Evolutionary conservation across 2,888 invertebrate species (phyloP).

Genomic region (Cabera pusaria): DNA sequence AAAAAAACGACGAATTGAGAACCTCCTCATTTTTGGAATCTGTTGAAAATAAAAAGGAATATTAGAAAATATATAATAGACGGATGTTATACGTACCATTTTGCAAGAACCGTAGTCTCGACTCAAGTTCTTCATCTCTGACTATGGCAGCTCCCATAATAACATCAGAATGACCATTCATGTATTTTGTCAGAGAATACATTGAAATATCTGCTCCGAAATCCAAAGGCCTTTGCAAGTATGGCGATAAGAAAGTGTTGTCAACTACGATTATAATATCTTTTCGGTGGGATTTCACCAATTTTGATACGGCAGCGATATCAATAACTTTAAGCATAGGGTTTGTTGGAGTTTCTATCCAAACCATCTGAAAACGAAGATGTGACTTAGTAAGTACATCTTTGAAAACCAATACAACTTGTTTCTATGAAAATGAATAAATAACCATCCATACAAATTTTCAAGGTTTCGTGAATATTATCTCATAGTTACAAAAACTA

Average conservation of each 20-base stretch:
- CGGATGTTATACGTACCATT: conserved; percentile 89
- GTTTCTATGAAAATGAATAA: no score
- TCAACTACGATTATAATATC: conserved; percentile 91
- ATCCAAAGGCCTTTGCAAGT: conserved; percentile 94
- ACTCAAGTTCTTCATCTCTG: conserved; percentile 87
- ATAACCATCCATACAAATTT: no score
- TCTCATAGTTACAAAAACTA: no score
- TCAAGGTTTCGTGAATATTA: no score
- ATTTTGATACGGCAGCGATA: conserved; percentile 87
- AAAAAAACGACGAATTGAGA: no score
- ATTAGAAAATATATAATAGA: no score
- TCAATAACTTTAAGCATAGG: conserved; percentile 96
- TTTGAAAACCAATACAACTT: no score
- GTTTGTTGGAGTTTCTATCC: conserved; percentile 99
- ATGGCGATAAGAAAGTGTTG: conserved; percentile 96
- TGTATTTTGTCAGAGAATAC: conserved; percentile 98
- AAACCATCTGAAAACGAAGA: conserved; percentile 86
- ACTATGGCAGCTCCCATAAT: conserved; percentile 96
- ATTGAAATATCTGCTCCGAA: conserved; percentile 95
- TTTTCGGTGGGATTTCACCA: conserved; percentile 77
- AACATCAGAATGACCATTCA: conserved; percentile 99
- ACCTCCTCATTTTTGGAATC: no score
- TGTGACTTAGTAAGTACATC: no score
- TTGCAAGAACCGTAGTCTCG: conserved; percentile 92
- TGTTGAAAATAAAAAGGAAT: no score